Percentiles rank a stretch among this genome's conserved stretches.
Conservation (phyloP, 2,888 invertebrate genomes). For the Matsumyia berberina region DNA sequence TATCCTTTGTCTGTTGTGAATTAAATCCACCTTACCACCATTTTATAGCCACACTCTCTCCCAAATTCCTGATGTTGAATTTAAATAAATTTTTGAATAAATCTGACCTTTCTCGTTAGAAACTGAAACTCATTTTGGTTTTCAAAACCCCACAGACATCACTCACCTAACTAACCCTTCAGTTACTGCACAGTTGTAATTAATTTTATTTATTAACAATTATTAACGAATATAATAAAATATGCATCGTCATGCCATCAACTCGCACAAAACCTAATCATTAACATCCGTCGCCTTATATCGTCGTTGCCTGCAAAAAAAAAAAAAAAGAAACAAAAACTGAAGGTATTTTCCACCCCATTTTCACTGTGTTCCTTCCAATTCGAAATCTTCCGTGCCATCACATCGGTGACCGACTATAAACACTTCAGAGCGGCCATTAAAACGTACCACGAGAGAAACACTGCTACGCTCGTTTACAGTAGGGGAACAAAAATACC, state of each 20-base stretch:
- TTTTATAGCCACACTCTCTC: too few relatives aligned
- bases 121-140: background rate
- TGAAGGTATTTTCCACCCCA: conserved; percentile 42
- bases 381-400: conserved; percentile 69
- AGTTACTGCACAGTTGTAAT: background rate
- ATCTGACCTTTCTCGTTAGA: too few relatives aligned
- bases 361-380: conserved; percentile 31
- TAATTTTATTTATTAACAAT: conserved; percentile 21
- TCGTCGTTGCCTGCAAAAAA: background rate
- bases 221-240: conserved; percentile 8
- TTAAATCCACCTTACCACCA: too few relatives aligned
- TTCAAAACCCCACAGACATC: background rate
- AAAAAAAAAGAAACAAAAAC: background rate
- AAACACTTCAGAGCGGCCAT: conserved; percentile 84
- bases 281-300: conserved; percentile 37
- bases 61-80: too few relatives aligned
- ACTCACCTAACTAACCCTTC: background rate
- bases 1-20: too few relatives aligned
- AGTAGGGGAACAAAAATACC: conserved; percentile 71
- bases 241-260: background rate
- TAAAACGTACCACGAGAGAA: conserved; percentile 80
- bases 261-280: conserved; percentile 18
- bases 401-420: conserved; percentile 80
- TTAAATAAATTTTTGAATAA: too few relatives aligned
- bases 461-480: conserved; percentile 18